Evolutionary conservation across 2,888 invertebrate genomes (phyloP).

Genomic region (Mythimna ferrago): DNA sequence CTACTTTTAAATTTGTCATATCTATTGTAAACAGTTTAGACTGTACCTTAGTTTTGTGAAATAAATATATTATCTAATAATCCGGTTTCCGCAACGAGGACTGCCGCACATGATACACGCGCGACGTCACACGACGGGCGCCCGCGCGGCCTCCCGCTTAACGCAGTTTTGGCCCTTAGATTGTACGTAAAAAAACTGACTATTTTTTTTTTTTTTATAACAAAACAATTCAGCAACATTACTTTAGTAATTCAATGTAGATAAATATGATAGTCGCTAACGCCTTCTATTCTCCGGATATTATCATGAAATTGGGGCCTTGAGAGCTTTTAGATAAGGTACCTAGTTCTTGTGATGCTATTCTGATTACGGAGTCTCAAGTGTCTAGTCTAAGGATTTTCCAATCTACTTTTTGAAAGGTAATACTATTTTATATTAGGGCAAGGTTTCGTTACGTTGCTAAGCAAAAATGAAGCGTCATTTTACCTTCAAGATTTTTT

Average conservation of each 20-base stretch:
- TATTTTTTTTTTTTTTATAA: not conserved
- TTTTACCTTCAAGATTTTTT: not conserved
- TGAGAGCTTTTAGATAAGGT: slow-evolving; percentile 33
- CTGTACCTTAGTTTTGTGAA: no score
- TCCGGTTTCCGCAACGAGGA: no score
- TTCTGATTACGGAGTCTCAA: slow-evolving; percentile 45
- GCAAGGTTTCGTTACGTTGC: not conserved
- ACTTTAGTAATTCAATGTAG: slow-evolving; percentile 13
- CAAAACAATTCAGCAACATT: not conserved
- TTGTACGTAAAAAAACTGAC: no score
- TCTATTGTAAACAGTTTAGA: no score
- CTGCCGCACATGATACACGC: no score
- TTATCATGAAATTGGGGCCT: slow-evolving; percentile 44
- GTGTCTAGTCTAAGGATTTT: slow-evolving; percentile 43
- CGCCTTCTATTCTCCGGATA: slow-evolving; percentile 11
- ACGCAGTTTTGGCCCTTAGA: no score
- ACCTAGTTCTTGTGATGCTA: slow-evolving; percentile 25
- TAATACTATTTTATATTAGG: slow-evolving; percentile 24
- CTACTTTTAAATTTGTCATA: no score
- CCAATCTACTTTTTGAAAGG: slow-evolving; percentile 50
- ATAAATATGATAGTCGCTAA: not conserved
- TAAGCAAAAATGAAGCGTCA: not conserved
- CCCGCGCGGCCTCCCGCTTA: no score
- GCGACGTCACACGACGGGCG: no score
- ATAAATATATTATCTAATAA: no score